Evolutionary conservation across 92 coral and sea anemone species (phyloP).

Genomic region (Epizoanthus illoricatus): DNA sequence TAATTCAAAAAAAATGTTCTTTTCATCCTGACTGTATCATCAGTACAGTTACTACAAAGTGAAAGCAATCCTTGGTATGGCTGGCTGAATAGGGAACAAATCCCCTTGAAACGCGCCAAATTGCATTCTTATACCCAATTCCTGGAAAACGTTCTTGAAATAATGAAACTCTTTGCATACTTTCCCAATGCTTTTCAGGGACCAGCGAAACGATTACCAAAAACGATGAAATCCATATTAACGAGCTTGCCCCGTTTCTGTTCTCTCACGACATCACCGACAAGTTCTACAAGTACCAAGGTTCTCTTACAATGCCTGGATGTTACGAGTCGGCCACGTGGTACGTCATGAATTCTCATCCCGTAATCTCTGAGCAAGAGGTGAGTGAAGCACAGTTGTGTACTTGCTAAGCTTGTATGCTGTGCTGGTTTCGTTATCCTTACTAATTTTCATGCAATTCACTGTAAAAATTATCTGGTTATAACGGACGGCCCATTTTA

Average conservation of each 20-base stretch:
- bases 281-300: slow-evolving; percentile 63
- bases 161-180: not conserved
- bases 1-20: too few species aligned
- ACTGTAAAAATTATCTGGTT: too few species aligned
- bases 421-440: not conserved
- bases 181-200: slow-evolving; percentile 21
- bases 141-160: too few species aligned
- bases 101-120: too few species aligned
- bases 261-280: slow-evolving; percentile 62
- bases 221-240: slow-evolving; percentile 51
- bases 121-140: too few species aligned
- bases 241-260: slow-evolving; percentile 57
- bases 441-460: not conserved
- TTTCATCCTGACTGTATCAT: too few species aligned
- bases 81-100: too few species aligned
- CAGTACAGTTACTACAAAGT: too few species aligned
- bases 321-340: slow-evolving; percentile 65
- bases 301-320: slow-evolving; percentile 66
- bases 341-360: slow-evolving; percentile 65
- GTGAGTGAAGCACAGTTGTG: slow-evolving; percentile 28
- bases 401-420: too few species aligned
- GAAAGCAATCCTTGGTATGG: too few species aligned
- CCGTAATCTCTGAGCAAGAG: slow-evolving; percentile 48
- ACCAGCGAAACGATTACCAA: slow-evolving; percentile 47
- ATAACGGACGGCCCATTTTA: too few species aligned